These are phyloP conservation scores for Reinhardtius hippoglossoides DNA, from an alignment of 2,113 vertebrate genomes.

Conservation along the genomic window DNA sequence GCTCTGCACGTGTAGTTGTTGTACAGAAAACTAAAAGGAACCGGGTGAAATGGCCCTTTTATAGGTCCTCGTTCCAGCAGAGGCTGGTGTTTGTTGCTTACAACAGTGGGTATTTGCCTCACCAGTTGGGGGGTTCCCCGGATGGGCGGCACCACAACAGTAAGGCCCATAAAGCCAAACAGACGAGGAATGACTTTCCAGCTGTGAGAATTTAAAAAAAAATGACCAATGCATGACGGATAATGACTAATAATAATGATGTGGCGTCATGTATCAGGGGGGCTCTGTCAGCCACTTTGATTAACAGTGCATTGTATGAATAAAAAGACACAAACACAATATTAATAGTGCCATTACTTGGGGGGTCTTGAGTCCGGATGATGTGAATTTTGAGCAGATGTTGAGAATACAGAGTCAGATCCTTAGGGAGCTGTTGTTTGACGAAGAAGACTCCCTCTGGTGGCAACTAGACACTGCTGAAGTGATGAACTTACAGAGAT, in stretches of 20 bases:
- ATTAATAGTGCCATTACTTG: conserved; percentile 19
- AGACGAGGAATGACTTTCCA: conserved; percentile 57
- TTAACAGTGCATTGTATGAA: conserved; percentile 37
- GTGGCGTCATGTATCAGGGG: conserved; percentile 27
- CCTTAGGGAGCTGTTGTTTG: conserved; percentile 31
- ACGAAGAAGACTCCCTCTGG: conserved; percentile 76
- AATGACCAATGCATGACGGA: conserved; percentile 57
- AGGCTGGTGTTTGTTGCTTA: conserved; percentile 46
- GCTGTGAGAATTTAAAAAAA: conserved; percentile 43
- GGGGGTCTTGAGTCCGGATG: conserved; percentile 24
- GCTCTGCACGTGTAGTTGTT: conserved; percentile 77
- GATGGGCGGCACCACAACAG: conserved; percentile 71
- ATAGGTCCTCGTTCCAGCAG: conserved; percentile 59
- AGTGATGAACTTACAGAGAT: not conserved
- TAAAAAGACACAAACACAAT: conserved; percentile 47
- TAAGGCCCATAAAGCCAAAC: conserved; percentile 59
- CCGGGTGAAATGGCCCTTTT: conserved; percentile 69
- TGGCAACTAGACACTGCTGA: conserved; percentile 58
- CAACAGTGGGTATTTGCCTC: conserved; percentile 62
- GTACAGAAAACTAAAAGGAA: conserved; percentile 67
- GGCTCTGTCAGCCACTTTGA: conserved; percentile 45
- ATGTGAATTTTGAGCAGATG: conserved; percentile 59
- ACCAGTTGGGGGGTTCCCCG: conserved; percentile 43
- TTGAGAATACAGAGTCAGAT: conserved; percentile 30
- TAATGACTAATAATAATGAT: conserved; percentile 68